phyloP scores from a whole-genome alignment of 1,140 invertebrate genomes.

The Drosophila parvula region DNA sequence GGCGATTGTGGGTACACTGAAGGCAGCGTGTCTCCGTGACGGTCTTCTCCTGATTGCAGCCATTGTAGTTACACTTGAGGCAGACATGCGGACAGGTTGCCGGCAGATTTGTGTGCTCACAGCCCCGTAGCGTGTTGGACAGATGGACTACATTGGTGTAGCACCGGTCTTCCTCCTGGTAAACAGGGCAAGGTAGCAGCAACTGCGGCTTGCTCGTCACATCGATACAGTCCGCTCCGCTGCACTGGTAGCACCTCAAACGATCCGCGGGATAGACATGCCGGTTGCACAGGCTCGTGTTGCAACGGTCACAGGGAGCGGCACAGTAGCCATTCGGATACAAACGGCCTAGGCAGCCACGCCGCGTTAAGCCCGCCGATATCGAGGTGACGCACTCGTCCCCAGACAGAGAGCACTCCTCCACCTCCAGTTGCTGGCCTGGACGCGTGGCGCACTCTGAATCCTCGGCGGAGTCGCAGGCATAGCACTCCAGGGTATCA shows the following conservation, averaged over 20 bases:
- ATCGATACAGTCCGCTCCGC: slow-evolving; percentile 65
- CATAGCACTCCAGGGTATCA: slow-evolving; percentile 64
- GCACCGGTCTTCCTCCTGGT: slow-evolving; percentile 64
- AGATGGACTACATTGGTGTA: slow-evolving; percentile 69
- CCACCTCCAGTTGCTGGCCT: slow-evolving; percentile 72
- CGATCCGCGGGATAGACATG: slow-evolving; percentile 69
- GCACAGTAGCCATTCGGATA: slow-evolving; percentile 71
- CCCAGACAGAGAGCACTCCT: slow-evolving; percentile 47
- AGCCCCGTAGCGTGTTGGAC: slow-evolving; percentile 67
- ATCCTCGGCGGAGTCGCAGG: slow-evolving; percentile 72
- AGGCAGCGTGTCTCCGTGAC: slow-evolving; percentile 62
- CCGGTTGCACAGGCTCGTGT: slow-evolving; percentile 70
- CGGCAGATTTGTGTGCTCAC: slow-evolving; percentile 62
- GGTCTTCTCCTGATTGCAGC: slow-evolving; percentile 67
- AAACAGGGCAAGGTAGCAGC: slow-evolving; percentile 67
- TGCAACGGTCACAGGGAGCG: slow-evolving; percentile 67
- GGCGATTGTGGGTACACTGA: slow-evolving; percentile 50
- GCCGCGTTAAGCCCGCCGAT: slow-evolving; percentile 65
- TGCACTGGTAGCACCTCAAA: slow-evolving; percentile 74
- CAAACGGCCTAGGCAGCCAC: slow-evolving; percentile 61
- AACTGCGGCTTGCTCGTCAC: slow-evolving; percentile 46
- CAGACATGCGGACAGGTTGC: slow-evolving; percentile 65
- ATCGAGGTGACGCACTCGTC: slow-evolving; percentile 72
- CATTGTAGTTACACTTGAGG: slow-evolving; percentile 78
- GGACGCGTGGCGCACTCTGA: slow-evolving; percentile 69